phyloP scores from a whole-genome alignment of 2,797 vertebrate genomes.

The Enteromius thamalakanensis region DNA sequence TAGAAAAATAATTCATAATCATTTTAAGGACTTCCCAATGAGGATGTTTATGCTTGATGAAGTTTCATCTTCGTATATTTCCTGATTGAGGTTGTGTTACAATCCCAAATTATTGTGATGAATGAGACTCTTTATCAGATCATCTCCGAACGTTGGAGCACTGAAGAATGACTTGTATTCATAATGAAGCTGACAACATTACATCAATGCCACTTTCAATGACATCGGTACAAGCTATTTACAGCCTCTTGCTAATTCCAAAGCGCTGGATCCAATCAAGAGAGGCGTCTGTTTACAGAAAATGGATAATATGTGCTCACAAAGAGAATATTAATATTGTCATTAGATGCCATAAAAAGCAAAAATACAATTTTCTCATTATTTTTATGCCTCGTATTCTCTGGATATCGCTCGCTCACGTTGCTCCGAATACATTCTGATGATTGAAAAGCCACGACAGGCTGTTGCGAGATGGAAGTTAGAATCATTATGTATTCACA shows the following conservation, averaged over 20 bases:
- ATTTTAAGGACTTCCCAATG: background rate
- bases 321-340: conserved; percentile 50
- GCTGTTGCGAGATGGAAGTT: conserved; percentile 26
- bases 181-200: conserved; percentile 49
- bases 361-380: conserved; percentile 52
- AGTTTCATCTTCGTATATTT: background rate
- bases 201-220: conserved; percentile 54
- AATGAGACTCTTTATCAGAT: conserved; percentile 27
- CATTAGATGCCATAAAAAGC: conserved; percentile 54
- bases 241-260: conserved; percentile 50
- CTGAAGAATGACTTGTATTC: conserved; percentile 42
- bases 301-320: conserved; percentile 32
- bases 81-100: background rate
- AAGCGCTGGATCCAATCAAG: conserved; percentile 54
- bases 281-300: conserved; percentile 57
- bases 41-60: background rate
- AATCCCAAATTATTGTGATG: background rate
- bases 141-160: background rate
- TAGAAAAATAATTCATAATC: background rate
- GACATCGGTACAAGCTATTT: conserved; percentile 48
- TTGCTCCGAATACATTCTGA: conserved; percentile 17
- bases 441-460: conserved; percentile 41
- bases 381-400: conserved; percentile 47
- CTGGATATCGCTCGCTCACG: conserved; percentile 3
- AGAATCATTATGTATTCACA: conserved; percentile 55